phyloP scores from a whole-genome alignment of 2,888 invertebrate species.

The Nemotelus nigrinus region DNA sequence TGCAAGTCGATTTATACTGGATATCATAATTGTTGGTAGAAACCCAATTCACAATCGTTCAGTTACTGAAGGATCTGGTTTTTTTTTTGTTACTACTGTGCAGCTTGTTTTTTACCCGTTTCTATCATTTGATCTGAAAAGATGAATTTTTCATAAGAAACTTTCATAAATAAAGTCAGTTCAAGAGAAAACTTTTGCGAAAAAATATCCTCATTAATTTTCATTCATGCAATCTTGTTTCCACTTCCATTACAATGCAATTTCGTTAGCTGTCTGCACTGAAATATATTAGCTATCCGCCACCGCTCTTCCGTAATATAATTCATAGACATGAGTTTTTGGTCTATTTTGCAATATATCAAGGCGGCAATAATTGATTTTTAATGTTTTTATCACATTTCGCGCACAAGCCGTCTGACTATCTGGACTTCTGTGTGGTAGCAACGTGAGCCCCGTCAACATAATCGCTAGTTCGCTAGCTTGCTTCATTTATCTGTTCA shows the following conservation, averaged over 20 bases:
- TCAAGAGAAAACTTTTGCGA: background rate
- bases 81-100: no score
- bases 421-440: background rate
- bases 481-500: slow-evolving; percentile 5
- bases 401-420: background rate
- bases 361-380: slow-evolving; percentile 35
- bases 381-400: slow-evolving; percentile 33
- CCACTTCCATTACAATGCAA: slow-evolving; percentile 21
- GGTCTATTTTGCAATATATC: slow-evolving; percentile 36
- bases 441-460: slow-evolving; percentile 23
- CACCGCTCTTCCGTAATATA: background rate
- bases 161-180: no score
- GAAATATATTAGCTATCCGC: background rate
- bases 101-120: no score
- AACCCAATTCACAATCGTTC: no score
- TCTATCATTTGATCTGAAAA: no score
- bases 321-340: slow-evolving; percentile 8
- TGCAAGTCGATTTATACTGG: no score
- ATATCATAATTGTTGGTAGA: no score
- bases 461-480: slow-evolving; percentile 2
- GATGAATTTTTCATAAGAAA: no score
- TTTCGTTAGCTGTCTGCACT: slow-evolving; percentile 17
- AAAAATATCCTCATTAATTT: slow-evolving; percentile 3
- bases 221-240: slow-evolving; percentile 8
- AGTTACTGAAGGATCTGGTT: no score